Evolutionary conservation across 2,113 vertebrate genomes (phyloP).

Genomic region (Misgurnus anguillicaudatus): DNA sequence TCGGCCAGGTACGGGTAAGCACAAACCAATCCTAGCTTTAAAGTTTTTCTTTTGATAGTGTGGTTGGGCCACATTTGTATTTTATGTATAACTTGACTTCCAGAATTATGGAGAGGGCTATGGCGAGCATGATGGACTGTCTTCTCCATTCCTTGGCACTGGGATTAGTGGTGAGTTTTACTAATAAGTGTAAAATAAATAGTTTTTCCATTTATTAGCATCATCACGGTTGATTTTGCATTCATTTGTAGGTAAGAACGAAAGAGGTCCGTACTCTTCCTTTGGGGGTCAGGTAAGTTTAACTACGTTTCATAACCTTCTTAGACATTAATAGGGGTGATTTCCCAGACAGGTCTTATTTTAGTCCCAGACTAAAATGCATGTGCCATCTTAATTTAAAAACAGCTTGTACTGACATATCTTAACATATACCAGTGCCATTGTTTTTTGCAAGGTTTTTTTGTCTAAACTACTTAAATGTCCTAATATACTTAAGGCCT

Average conservation of each 20-base stretch:
- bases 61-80: conserved; percentile 3
- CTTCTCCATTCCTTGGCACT: conserved; percentile 88
- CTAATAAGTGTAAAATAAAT: conserved; percentile 58
- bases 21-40: conserved; percentile 17
- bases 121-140: conserved; percentile 83
- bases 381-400: too few species aligned
- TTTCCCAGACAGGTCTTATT: too few species aligned
- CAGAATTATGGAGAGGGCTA: conserved; percentile 90
- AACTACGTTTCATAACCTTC: background rate
- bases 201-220: conserved; percentile 37
- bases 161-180: conserved; percentile 85
- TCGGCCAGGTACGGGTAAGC: conserved; percentile 90
- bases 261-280: conserved; percentile 81
- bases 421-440: too few species aligned
- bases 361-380: too few species aligned
- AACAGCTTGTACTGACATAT: too few species aligned
- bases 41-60: conserved; percentile 62
- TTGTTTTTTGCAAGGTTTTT: too few species aligned
- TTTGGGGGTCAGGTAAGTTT: conserved; percentile 83
- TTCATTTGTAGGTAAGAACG: conserved; percentile 82
- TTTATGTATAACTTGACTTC: conserved; percentile 17
- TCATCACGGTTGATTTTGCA: background rate
- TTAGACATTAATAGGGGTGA: background rate
- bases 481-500: too few species aligned
- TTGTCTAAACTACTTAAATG: too few species aligned